These are phyloP conservation scores for Paraplagusia blochii DNA, from an alignment of 2,113 vertebrate species.

Conservation along the genomic window DNA sequence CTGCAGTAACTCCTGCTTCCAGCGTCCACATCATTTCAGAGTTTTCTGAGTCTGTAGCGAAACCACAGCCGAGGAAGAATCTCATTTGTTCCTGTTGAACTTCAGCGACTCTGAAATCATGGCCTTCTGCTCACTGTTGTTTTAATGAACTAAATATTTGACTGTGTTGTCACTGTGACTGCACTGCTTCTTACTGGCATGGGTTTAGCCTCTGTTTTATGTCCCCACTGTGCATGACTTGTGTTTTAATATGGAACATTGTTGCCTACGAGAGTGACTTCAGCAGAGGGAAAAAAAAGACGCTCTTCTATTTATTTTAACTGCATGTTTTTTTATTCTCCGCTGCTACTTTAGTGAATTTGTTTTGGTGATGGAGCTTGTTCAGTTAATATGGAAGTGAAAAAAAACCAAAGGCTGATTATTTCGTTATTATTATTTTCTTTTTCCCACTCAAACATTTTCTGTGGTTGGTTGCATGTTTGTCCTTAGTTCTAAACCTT, in stretches of 20 bases:
- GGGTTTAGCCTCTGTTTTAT: slow-evolving; percentile 23
- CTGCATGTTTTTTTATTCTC: slow-evolving; percentile 57
- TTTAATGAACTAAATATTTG: slow-evolving; percentile 4
- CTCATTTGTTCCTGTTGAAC: not conserved
- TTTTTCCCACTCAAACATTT: not conserved
- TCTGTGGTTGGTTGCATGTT: slow-evolving; percentile 49
- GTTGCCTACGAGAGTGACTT: not conserved
- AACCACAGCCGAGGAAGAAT: no score
- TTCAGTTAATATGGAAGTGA: slow-evolving; percentile 53
- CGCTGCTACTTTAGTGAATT: slow-evolving; percentile 29
- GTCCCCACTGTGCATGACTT: slow-evolving; percentile 53
- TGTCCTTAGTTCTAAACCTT: not conserved
- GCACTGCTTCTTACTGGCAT: slow-evolving; percentile 52
- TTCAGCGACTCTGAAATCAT: slow-evolving; percentile 66
- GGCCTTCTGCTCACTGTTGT: slow-evolving; percentile 19
- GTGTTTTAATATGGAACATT: slow-evolving; percentile 14
- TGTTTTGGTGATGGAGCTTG: slow-evolving; percentile 39
- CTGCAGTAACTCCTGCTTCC: slow-evolving; percentile 32
- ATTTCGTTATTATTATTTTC: slow-evolving; percentile 6
- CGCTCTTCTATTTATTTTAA: slow-evolving; percentile 8
- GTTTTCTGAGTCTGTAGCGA: slow-evolving; percentile 44
- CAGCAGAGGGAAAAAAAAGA: slow-evolving; percentile 21
- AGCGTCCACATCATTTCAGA: slow-evolving; percentile 59
- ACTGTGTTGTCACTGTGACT: slow-evolving; percentile 20
- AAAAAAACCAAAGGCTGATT: not conserved